These are phyloP conservation scores for Drosophila mauritiana DNA, from an alignment of 1,140 invertebrate genomes.

Conservation along the genomic window DNA sequence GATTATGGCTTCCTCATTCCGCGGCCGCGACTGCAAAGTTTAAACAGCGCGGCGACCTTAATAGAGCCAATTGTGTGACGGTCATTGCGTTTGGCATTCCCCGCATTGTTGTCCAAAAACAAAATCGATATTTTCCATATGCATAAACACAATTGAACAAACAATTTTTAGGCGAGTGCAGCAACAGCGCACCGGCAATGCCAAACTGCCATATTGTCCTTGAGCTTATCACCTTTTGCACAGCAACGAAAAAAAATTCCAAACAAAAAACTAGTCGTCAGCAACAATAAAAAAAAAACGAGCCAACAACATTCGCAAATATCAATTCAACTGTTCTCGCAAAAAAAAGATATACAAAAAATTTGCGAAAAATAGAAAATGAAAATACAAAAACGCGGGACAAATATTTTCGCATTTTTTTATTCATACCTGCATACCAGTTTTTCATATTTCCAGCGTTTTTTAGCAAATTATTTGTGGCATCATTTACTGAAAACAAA, in stretches of 20 bases:
- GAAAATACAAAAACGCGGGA: conserved; percentile 25
- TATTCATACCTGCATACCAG: conserved; percentile 20
- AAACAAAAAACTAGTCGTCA: conserved; percentile 48
- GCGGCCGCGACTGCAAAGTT: background rate
- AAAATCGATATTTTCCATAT: conserved; percentile 69
- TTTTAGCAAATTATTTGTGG: conserved; percentile 16
- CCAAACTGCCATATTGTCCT: conserved; percentile 69
- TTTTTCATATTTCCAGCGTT: background rate
- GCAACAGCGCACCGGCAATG: conserved; percentile 43
- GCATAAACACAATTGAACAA: conserved; percentile 75
- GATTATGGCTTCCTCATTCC: conserved; percentile 15
- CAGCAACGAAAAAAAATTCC: conserved; percentile 57
- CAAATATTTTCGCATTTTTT: conserved; percentile 44
- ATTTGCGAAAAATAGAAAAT: conserved; percentile 27
- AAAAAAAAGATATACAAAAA: conserved; percentile 8
- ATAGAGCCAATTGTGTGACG: conserved; percentile 17
- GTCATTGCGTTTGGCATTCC: conserved; percentile 28
- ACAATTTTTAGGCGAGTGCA: conserved; percentile 54
- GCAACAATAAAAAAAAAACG: background rate
- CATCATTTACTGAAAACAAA: conserved; percentile 17
- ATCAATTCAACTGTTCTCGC: conserved; percentile 57
- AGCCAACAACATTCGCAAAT: conserved; percentile 47
- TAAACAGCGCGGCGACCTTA: conserved; percentile 23
- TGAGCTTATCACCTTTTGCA: conserved; percentile 75
- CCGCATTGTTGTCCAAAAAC: conserved; percentile 50